These are phyloP conservation scores for Diabrotica undecimpunctata DNA, from an alignment of 1,140 invertebrate species.

Conservation along the genomic window DNA sequence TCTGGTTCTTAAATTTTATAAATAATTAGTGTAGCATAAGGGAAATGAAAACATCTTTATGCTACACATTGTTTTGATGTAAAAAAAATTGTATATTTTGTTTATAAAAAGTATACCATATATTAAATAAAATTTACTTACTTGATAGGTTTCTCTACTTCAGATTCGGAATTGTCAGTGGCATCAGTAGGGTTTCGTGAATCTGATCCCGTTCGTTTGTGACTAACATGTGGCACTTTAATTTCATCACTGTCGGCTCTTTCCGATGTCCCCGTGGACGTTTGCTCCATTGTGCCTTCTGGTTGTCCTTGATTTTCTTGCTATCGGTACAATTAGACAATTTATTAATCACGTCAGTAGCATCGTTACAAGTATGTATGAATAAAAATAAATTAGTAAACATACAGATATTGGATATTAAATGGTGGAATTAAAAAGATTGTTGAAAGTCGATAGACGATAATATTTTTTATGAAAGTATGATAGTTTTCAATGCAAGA, in stretches of 20 bases:
- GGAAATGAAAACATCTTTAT: too few species aligned
- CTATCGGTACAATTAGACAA: not conserved
- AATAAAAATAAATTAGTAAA: not conserved
- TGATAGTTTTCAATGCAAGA: too few species aligned
- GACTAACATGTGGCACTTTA: constrained; percentile 3
- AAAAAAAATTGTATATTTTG: too few species aligned
- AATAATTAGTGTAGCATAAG: too few species aligned
- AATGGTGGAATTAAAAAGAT: too few species aligned
- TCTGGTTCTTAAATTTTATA: too few species aligned
- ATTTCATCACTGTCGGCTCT: constrained; percentile 1
- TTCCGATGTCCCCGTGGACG: constrained; percentile 8
- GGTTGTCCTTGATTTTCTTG: constrained; percentile 25
- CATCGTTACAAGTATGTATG: not conserved
- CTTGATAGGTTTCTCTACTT: constrained; percentile 56
- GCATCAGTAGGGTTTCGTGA: constrained; percentile 62
- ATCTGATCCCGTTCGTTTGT: constrained; percentile 8
- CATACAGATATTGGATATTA: too few species aligned
- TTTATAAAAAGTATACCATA: not conserved
- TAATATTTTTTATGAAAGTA: too few species aligned
- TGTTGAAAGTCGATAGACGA: too few species aligned
- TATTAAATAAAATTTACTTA: constrained; percentile 16
- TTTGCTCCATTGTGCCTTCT: constrained; percentile 28
- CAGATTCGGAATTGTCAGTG: constrained; percentile 80
- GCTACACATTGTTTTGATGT: too few species aligned
- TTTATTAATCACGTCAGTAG: not conserved